Base-by-base conservation (phyloP, 2,113 vertebrate species). In the Naja naja region DNA sequence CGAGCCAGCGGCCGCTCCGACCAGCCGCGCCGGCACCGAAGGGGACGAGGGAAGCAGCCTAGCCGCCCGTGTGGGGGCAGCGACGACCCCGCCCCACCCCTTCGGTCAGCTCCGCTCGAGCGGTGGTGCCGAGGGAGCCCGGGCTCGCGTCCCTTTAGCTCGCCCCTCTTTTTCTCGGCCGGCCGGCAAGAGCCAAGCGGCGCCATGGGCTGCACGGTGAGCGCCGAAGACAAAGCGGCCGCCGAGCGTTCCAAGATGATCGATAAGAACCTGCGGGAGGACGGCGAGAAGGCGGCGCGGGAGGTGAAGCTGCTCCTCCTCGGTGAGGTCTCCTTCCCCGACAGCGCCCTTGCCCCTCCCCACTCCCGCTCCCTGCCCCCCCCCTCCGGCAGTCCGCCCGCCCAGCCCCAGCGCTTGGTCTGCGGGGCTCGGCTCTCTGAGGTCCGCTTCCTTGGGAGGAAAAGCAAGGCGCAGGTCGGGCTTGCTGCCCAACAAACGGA, bases 221-320 rank as follows among this genome's bases (percentile, higher is more conserved):
- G 99, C 97, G 98, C 99, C 92, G 99, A 99, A 96, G 99, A 99
- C 96, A 99, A 99, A 97, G 98, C 98, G 96, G 99, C 99, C 53
- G 98, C 98, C 90, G 98, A 99, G 97, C 98, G 99, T 96, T 99
- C 99, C 69, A 99, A 99, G 96, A 99, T 99, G 98, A 99, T 99
- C 96, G 99, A 99, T 97, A 99, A 99, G 96, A 99, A 99, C 95
- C 98, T 99, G 91, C 98, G 99, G 14, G 99, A 99, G 94, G 99
- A 99, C 91, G 99, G 99, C 90, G 99, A 99, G 97, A 99, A 99
- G 96, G 99, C 99, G 64, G 98, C 99, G 95, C 97, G 99, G 96
- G 99, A 99, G 97, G 99, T 99, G 96, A 99, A 99, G 91, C 97
- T 99, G 98, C 98, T 99, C 11, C 96, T 99, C 60, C 96, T 99